Base-by-base conservation (phyloP, 1,140 invertebrate species). In the Drosophila subpulchrella region DNA sequence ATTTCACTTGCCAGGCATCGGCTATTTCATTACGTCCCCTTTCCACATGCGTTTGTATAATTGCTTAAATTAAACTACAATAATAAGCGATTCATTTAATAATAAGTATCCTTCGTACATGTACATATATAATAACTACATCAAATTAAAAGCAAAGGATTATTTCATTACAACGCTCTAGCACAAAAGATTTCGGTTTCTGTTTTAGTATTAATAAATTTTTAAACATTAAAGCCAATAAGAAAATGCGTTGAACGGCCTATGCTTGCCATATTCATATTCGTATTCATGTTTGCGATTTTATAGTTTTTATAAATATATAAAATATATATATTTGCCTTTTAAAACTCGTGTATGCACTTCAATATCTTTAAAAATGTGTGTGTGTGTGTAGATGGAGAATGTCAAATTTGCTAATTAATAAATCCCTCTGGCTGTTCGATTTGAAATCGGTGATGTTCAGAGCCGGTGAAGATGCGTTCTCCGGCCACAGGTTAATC, bases 61-160 rank as follows among this genome's bases (percentile, higher is more conserved):
- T 89, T 89, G 84, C 84, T 89, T 89, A 89, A 89, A 89, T 89
- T 89, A 89, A 89, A 89, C 84, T 89, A 89, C 84, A 77, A 89
- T 83, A 89, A 89, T 84, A 89, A 89, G 84, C 84, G 84, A 89
- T 80, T 89, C 51, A 68, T 89, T 89, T 84, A 84, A 75, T 82
- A 83, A 78, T 78, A 75, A 73, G 38, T 75, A 67, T 71, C 39
- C 53, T 78, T 77, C 79, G 75, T 82, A 82, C 74, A 81, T 67
- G 48, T 79, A 68, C 72, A 67, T 81, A 78, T 71, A 81, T 59
- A 81, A 88, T 79, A 83, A 83, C 83, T 86, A 86, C 75, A 86
- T 77, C 75, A 72, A 86, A 86, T 88, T 70, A 86, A 80, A 88
- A 89, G 75, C 84, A 77, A 73, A 77, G 42, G 58, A 68, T 56